Conservation (phyloP, 2,113 vertebrate species). For the Sander lucioperca region DNA sequence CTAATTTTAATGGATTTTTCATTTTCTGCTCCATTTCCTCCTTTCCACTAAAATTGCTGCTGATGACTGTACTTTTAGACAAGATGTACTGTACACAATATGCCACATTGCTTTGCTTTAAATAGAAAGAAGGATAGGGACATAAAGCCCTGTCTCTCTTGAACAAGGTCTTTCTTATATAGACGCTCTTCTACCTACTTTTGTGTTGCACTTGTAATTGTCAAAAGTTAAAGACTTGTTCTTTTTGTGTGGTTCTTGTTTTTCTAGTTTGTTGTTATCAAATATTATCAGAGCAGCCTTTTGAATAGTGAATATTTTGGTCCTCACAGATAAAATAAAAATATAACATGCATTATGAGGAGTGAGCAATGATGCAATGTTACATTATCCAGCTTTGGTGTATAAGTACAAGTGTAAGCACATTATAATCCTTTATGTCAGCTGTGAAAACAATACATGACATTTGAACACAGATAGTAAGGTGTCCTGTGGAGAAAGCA, state of each 20-base stretch:
- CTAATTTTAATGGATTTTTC: conserved; percentile 42
- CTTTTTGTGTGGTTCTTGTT: conserved; percentile 26
- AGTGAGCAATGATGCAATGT: not conserved
- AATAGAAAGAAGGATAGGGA: conserved; percentile 31
- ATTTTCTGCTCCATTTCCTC: conserved; percentile 57
- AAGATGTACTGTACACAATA: not conserved
- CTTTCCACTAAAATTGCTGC: conserved; percentile 40
- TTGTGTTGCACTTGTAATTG: conserved; percentile 36
- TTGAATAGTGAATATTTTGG: conserved; percentile 5
- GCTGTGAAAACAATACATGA: conserved; percentile 41
- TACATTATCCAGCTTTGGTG: not conserved
- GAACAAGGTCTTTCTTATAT: conserved; percentile 18
- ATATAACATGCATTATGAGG: conserved; percentile 2
- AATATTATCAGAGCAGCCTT: conserved; percentile 35
- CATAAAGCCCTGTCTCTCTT: conserved; percentile 13
- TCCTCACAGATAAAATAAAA: not conserved
- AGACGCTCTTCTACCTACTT: not conserved
- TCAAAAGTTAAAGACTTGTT: conserved; percentile 49
- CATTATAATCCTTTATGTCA: conserved; percentile 16
- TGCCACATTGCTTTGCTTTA: conserved; percentile 26
- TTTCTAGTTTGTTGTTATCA: conserved; percentile 29
- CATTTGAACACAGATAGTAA: conserved; percentile 3
- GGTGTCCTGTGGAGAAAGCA: not conserved
- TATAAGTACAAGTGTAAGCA: not conserved
- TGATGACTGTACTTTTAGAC: conserved; percentile 16